phyloP scores from a whole-genome alignment of 2,797 vertebrate genomes.

The Monodelphis domestica region DNA sequence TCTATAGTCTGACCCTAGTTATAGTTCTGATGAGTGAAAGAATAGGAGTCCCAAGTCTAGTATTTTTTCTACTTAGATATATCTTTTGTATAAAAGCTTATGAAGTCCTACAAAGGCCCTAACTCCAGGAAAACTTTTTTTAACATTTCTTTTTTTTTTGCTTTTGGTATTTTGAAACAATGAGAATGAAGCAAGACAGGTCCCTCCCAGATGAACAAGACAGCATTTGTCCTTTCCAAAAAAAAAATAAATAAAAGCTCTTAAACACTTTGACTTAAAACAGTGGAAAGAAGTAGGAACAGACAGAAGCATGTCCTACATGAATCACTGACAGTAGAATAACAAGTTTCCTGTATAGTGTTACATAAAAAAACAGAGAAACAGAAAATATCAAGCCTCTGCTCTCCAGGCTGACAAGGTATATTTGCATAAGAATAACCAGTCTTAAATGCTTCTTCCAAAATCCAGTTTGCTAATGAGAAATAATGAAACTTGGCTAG shows the following conservation, averaged over 20 bases:
- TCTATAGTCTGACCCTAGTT: not conserved
- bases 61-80: not conserved
- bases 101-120: not conserved
- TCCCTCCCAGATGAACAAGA: not conserved
- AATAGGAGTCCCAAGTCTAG: not conserved
- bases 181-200: not conserved
- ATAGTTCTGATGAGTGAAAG: not conserved
- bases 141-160: not conserved
- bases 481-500: slow-evolving; percentile 20
- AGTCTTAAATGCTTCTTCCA: slow-evolving; percentile 18
- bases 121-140: slow-evolving; percentile 7
- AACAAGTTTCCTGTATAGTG: slow-evolving; percentile 8
- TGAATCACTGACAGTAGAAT: slow-evolving; percentile 51
- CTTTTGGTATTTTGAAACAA: not conserved
- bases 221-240: not conserved
- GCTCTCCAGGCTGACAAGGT: slow-evolving; percentile 22
- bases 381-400: slow-evolving; percentile 20
- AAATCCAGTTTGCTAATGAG: slow-evolving; percentile 20
- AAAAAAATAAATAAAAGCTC: not conserved
- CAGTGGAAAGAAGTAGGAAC: slow-evolving; percentile 19
- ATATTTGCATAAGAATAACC: slow-evolving; percentile 41
- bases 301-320: not conserved
- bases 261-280: slow-evolving; percentile 30
- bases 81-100: not conserved
- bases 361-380: slow-evolving; percentile 28